These are phyloP conservation scores for Caenorhabditis imperialis DNA, from an alignment of 2,888 invertebrate genomes.

Conservation along the genomic window DNA sequence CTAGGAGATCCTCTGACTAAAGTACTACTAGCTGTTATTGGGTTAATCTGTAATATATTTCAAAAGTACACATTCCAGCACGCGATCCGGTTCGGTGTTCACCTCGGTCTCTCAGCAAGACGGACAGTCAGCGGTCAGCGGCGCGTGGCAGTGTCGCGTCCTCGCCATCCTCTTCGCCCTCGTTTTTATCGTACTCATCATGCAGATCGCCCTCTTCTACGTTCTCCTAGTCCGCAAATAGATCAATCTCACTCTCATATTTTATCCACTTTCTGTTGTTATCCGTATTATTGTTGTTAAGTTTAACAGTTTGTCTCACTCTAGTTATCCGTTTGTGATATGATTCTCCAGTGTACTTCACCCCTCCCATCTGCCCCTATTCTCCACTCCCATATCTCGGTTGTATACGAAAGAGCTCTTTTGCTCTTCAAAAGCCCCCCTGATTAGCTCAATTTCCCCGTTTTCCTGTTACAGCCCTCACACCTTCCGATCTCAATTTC, in stretches of 20 bases:
- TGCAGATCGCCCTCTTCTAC: constrained; percentile 49
- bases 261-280: constrained; percentile 4
- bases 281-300: constrained; percentile 27
- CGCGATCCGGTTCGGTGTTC: constrained; percentile 49
- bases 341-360: neutral
- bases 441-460: neutral
- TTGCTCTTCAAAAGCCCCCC: neutral
- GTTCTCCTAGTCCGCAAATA: constrained; percentile 37
- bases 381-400: constrained; percentile 17
- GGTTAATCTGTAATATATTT: no score
- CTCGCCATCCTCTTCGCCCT: constrained; percentile 43
- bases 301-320: neutral
- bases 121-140: constrained; percentile 37
- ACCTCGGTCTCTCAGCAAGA: constrained; percentile 56
- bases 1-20: neutral
- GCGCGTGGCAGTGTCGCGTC: constrained; percentile 47
- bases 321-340: constrained; percentile 5
- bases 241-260: no score
- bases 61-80: no score
- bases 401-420: constrained; percentile 2
- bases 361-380: neutral
- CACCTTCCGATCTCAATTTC: constrained; percentile 17
- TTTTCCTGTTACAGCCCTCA: constrained; percentile 4
- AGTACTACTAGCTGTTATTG: no score
- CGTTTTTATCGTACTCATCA: constrained; percentile 50